These are phyloP conservation scores for Nestor notabilis DNA, from an alignment of 2,113 vertebrate species.

Conservation along the genomic window DNA sequence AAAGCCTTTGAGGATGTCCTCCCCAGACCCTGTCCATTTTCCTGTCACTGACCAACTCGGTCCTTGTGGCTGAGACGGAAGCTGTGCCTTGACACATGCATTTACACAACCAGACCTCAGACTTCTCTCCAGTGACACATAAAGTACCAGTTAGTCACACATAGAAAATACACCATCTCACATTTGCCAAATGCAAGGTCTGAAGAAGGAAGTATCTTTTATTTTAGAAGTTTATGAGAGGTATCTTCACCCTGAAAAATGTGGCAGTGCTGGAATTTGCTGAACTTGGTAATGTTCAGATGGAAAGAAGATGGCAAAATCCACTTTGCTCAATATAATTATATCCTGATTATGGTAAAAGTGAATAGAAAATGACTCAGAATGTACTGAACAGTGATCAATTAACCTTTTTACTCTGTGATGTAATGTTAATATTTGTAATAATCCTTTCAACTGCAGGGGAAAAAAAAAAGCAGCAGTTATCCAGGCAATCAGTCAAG, in stretches of 20 bases:
- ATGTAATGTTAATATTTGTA: conserved; percentile 12
- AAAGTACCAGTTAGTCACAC: neutral
- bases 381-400: neutral
- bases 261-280: neutral
- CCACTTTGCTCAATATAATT: neutral
- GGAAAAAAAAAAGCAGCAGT: neutral
- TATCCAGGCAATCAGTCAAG: neutral
- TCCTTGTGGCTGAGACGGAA: neutral
- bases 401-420: conserved; percentile 39
- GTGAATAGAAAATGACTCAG: neutral
- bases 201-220: neutral
- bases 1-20: neutral
- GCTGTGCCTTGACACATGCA: neutral
- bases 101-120: neutral
- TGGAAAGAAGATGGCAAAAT: conserved; percentile 4
- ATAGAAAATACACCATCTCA: neutral
- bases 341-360: neutral
- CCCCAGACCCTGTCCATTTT: neutral
- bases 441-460: neutral
- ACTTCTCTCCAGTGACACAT: neutral
- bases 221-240: neutral
- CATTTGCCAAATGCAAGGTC: neutral
- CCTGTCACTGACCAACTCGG: neutral
- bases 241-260: neutral
- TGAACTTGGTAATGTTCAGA: neutral